Base-by-base conservation (phyloP, 2,888 invertebrate genomes). In the Incurvaria masculella region DNA sequence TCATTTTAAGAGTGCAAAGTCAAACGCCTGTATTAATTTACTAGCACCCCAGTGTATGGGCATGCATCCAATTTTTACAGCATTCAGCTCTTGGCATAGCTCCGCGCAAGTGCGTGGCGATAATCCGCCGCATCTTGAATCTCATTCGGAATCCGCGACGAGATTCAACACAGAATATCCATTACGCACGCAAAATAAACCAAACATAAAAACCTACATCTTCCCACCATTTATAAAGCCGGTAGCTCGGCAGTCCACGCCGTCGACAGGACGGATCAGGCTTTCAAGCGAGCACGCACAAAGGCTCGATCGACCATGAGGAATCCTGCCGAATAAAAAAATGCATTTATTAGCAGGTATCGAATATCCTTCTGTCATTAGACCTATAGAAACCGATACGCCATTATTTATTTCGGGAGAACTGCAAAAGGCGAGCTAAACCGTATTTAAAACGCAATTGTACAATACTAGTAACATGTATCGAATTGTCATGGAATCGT, bases 391-490 rank as follows among this genome's bases (percentile, higher is more conserved):
- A 33, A 33, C 14, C 14, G 33, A 23, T 23, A 23, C 23, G 23
- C 23, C 23, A 23, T 23, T 23, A 10, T 23, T n/a, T n/a, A n/a
- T n/a, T n/a, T n/a, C 4, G 5, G 23, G 23, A 64, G 61, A 59
- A 59, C 57, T 59, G 55, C 56, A 62, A 62, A 65, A 65, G 65
- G 64, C 62, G 58, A 61, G 33, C 61, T 60, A 63, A 68, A 74
- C 72, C 68, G 69, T 65, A 64, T 56, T 61, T 66, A 66, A 71
- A 75, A 72, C 64, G 72, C 71, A 74, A 73, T 73, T 65, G 72
- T 65, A 78, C 73, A 64, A 33, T 33, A 14, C 33, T 33, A 14
- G 33, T 33, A 33, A 33, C 33, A 33, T 33, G 33, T 33, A 33
- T 33, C 33, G 33, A 33, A 33, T 33, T 33, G 33, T 33, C 33